Percentiles rank a stretch among this genome's conserved stretches.
Conservation (phyloP, 2,888 invertebrate species). For the Dryococelus australis region DNA sequence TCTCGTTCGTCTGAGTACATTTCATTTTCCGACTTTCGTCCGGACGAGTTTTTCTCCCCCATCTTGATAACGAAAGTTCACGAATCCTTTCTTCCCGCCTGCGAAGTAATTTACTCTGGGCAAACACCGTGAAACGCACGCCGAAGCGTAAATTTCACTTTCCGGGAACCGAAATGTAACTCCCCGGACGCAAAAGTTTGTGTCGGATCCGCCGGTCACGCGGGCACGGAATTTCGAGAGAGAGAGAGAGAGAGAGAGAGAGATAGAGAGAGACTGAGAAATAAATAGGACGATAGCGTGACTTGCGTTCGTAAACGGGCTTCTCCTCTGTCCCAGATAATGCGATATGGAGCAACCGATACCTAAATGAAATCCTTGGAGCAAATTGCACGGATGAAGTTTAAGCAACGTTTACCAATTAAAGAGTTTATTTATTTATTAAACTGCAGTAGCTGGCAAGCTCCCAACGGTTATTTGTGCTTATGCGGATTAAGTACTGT, state of each 20-base stretch:
- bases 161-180: too few relatives aligned
- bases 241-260: too few relatives aligned
- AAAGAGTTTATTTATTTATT: neutral
- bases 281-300: neutral
- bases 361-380: neutral
- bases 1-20: neutral
- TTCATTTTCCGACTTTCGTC: neutral
- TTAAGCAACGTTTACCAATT: neutral
- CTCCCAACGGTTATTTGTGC: too few relatives aligned
- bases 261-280: too few relatives aligned
- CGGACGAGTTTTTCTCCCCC: neutral
- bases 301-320: neutral
- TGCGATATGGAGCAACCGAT: neutral
- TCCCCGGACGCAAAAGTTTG: too few relatives aligned
- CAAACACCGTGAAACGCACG: neutral
- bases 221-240: too few relatives aligned
- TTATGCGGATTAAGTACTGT: too few relatives aligned
- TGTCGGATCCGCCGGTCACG: too few relatives aligned
- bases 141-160: too few relatives aligned
- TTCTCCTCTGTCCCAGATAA: neutral
- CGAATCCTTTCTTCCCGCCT: neutral
- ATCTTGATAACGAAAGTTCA: neutral
- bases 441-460: neutral
- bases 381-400: neutral
- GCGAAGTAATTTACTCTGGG: neutral